phyloP scores from a whole-genome alignment of 1,140 invertebrate species.

The Drosophila setifemur region DNA sequence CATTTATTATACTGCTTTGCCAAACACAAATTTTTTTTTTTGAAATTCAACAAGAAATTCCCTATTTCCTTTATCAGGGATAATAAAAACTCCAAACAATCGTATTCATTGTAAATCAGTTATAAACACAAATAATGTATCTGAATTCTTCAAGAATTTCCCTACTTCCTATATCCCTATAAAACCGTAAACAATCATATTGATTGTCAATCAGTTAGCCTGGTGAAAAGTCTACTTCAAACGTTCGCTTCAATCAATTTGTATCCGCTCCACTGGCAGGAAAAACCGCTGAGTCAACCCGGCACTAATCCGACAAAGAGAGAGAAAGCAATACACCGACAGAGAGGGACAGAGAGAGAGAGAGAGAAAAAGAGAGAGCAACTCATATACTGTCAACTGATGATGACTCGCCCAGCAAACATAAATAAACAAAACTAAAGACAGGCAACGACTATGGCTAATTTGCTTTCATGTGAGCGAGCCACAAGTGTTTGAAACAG shows the following conservation, averaged over 20 bases:
- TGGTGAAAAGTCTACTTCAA: not conserved
- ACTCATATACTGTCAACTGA: constrained; percentile 32
- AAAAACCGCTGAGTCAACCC: constrained; percentile 52
- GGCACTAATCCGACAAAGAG: constrained; percentile 4
- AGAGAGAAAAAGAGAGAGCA: not conserved
- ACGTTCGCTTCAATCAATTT: not conserved
- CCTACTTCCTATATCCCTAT: not conserved
- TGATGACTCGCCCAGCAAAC: constrained; percentile 35
- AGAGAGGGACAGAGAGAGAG: constrained; percentile 10
- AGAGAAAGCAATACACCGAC: not conserved
- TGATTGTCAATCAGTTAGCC: not conserved
- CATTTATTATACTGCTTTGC: too few species aligned
- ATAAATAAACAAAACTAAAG: constrained; percentile 51
- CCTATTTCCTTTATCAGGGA: too few species aligned
- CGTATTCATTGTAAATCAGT: too few species aligned
- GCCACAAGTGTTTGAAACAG: constrained; percentile 51
- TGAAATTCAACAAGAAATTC: too few species aligned
- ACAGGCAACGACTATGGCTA: constrained; percentile 50
- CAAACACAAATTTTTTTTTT: too few species aligned
- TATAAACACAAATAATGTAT: too few species aligned
- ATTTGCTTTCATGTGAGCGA: constrained; percentile 42
- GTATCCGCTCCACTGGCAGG: not conserved
- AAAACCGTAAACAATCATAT: not conserved
- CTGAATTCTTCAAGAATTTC: not conserved
- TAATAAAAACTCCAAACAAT: too few species aligned